Base-by-base conservation (phyloP, 2,888 invertebrate species). In the Pterostichus madidus region DNA sequence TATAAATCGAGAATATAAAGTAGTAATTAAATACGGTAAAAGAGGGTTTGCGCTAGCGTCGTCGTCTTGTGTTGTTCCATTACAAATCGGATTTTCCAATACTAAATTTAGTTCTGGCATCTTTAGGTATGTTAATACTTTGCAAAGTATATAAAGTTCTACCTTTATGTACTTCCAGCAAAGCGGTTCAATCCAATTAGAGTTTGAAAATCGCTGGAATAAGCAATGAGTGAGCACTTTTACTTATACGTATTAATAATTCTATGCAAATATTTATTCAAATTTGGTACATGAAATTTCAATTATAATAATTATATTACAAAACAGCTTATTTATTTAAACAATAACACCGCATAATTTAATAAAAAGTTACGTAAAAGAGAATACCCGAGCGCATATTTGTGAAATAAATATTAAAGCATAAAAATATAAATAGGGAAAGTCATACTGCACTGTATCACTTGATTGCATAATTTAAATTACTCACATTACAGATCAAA, bases 401-500 rank as follows among this genome's bases (percentile, higher is more conserved):
- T 61, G 59, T 17, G 49, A 46, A 24, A 10, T 39, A 35, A 77
- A 77, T 56, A 76, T 53, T 71, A 71, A 71, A 52, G 76, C 49
- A 53, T 52, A 53, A 77, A 77, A 77, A 56, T 77, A 39, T 35
- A 56, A 56, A 13, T 56, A 35, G 76, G 53, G 76, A 77, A 77
- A 77, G 76, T 77, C 52, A 17, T 46, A 49, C 31, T 13, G 61
- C 39, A 78, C 59, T 78, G 56, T 44, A 78, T 59, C 78, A 78
- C 15, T 44, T 77, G 52, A 61, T 78, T 78, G 78, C 78, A 24
- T 78, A 78, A 78, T 78, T 78, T 61, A 77, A 77, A 77, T 77
- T 77, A 59, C 77, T 77, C 17, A 77, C 77, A 77, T 77, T 77
- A 77, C 77, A 77, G 77, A 56, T 78, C 61, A 78, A 78, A 78